Base-by-base conservation (phyloP, 2,113 vertebrate genomes). In the Lepisosteus oculatus region DNA sequence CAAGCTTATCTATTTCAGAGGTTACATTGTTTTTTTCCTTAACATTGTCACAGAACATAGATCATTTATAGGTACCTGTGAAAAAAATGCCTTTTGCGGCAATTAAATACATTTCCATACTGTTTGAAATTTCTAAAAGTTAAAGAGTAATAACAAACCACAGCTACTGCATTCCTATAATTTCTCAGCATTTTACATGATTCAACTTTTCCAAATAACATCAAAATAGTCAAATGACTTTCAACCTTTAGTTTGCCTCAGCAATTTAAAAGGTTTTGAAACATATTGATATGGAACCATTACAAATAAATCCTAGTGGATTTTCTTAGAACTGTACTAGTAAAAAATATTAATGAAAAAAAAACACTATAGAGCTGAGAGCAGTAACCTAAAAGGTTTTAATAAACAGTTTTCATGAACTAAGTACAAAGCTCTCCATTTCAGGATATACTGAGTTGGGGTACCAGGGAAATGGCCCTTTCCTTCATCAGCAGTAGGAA, bases 161-260 rank as follows among this genome's bases (percentile, higher is more conserved):
- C 29, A 51, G 47, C 47, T 6, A 9, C 3, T n/a, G 45, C 43
- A 66, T 66, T 66, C 42, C 64, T 14, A 7, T 15, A 47, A 44
- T 14, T 14, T 66, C 64, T 14, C 43, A 45, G 43, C 3, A 42
- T 42, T 66, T 47, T 9, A 42, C 45, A 86, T 86, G 84, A 86
- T 81, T 88, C 84, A 87, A 84, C 83, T 70, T 79, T 83, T 90
- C 85, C 86, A 82, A 77, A 78, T 83, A 81, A 83, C 86, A 87
- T 76, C 79, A 61, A 83, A 85, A 81, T 86, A 83, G 87, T 70
- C 79, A 75, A 82, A 86, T 83, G 85, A 86, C 84, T 84, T 51
- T 51, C 47, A 51, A 51, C 47, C 47, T 9, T 51, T 9, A 51
- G 5, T 9, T 51, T 59, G 85, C 86, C 83, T 82, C 84, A 80